Conservation (phyloP, 2,113 vertebrate genomes). For the Chaetodon auriga region DNA sequence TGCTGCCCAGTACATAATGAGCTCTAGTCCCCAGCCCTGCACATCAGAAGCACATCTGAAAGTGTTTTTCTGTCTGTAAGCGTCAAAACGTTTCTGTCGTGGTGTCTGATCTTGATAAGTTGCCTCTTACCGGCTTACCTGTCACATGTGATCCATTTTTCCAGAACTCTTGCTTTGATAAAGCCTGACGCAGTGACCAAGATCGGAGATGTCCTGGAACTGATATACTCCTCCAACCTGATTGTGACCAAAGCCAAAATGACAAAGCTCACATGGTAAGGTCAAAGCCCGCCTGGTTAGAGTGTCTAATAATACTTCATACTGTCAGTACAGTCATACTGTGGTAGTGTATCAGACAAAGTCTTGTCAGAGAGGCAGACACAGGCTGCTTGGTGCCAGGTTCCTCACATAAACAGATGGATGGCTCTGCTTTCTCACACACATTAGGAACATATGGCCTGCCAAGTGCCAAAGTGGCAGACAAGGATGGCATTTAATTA, state of each 20-base stretch:
- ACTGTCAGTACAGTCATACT: background rate
- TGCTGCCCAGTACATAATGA: background rate
- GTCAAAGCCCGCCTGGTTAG: background rate
- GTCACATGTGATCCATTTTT: background rate
- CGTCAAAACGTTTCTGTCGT: constrained; percentile 2
- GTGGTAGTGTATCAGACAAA: constrained; percentile 18
- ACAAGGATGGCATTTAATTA: constrained; percentile 45
- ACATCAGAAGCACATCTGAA: background rate
- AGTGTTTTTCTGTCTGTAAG: background rate
- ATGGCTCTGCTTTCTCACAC: constrained; percentile 41
- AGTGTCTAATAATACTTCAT: background rate
- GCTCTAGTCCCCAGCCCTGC: background rate
- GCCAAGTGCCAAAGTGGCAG: constrained; percentile 7
- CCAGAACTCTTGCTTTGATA: constrained; percentile 93
- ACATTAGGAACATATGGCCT: constrained; percentile 50
- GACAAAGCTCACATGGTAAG: constrained; percentile 92
- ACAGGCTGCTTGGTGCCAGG: constrained; percentile 12
- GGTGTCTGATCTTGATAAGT: constrained; percentile 19
- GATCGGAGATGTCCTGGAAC: constrained; percentile 91
- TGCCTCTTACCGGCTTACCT: constrained; percentile 3
- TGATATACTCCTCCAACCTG: constrained; percentile 88
- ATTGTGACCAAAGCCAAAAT: constrained; percentile 97
- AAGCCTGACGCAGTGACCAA: constrained; percentile 90
- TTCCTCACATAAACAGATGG: constrained; percentile 33
- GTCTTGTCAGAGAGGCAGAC: constrained; percentile 8